Evolutionary conservation across 1,140 invertebrate genomes (phyloP), one percentile per base, ranked within the genome.

Genomic region (Holcopasites calliopsidis): DNA sequence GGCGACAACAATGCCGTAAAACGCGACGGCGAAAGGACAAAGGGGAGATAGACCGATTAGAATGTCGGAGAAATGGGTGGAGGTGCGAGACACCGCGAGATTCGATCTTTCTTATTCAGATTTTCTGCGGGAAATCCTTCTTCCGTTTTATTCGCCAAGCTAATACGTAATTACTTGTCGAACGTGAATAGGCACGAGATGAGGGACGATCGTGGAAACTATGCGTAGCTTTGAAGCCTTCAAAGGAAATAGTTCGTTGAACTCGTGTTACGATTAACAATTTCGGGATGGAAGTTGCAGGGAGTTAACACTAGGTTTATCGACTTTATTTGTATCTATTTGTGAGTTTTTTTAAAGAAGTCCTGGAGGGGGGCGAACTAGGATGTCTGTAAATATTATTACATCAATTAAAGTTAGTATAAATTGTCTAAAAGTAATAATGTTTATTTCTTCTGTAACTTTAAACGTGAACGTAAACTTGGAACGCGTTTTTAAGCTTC

Each of bases 1-100:
- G 62, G 49, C n/a, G 44, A 44, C 64, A 71, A 80, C 72, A 81
- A 81, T 81, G 47, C 60, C 33, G 38, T 64, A 58, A 65, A 49
- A 64, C 42, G 58, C 44, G 35, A 23, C 31, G 42, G 35, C 5
- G 23, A 26, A 52, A 65, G 66, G 35, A 80, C 71, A 81, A 81
- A 81, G 44, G 47, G 13, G 50, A 62, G 78, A 42, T 28, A n/a
- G 18, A 13, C 52, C 10, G 65, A 80, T 64, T 58, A 81, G 64
- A 80, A 80, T 80, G 44, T n/a, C 28, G 26, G 40, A 31, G 61
- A 55, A 33, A 54, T 44, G 33, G 62, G 47, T 31, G 70, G 65
- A 65, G 26, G 28, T 65, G 47, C 64, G 16, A 68, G 65, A 70
- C 64, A 81, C 44, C 72, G 47, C 47, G 65, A 57, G 62, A 62